Conservation (phyloP, 2,113 vertebrate genomes). For the Uropsilus gracilis region DNA sequence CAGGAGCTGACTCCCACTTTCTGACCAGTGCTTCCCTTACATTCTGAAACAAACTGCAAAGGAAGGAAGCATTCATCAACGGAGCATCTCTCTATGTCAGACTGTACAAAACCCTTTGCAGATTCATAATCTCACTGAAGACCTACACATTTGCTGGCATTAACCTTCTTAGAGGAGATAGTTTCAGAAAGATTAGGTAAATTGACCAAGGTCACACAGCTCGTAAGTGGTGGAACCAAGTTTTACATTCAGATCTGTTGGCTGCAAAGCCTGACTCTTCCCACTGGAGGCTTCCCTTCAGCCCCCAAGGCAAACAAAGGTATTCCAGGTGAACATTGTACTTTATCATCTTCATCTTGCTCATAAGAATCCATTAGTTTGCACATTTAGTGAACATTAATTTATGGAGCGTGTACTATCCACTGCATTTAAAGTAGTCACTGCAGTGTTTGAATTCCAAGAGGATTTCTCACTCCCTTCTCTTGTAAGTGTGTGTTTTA, state of each 20-base stretch:
- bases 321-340: neutral
- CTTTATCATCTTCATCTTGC: neutral
- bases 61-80: neutral
- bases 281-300: neutral
- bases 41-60: constrained; percentile 1
- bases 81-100: neutral
- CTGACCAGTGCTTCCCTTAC: neutral
- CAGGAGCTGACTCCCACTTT: neutral
- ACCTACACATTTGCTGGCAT: neutral
- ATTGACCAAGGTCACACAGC: neutral
- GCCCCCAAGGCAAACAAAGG: neutral
- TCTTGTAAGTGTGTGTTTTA: neutral
- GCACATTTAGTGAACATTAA: neutral
- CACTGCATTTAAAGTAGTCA: neutral
- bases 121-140: neutral
- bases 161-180: constrained; percentile 44
- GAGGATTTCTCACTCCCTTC: neutral
- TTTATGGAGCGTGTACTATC: neutral
- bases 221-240: neutral
- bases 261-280: neutral
- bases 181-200: constrained; percentile 20
- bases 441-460: neutral
- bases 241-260: neutral
- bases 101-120: neutral
- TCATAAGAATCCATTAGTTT: neutral